phyloP scores from a whole-genome alignment of 1,140 invertebrate genomes.

The Bombus vancouverensis region DNA sequence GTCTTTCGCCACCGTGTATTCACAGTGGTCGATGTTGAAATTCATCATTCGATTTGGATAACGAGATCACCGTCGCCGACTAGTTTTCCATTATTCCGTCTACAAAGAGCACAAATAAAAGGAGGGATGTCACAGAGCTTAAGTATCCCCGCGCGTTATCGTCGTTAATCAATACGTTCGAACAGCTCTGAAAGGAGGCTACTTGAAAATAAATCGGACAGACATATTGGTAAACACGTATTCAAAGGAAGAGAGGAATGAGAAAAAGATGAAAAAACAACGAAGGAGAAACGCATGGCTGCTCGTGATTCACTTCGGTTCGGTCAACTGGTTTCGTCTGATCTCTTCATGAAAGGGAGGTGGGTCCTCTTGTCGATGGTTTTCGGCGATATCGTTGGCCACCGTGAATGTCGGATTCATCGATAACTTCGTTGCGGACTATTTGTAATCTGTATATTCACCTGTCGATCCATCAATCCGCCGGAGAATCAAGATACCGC shows the following conservation, averaged over 20 bases:
- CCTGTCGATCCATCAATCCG: constrained; percentile 65
- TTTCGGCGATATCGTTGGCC: constrained; percentile 58
- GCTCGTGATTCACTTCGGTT: constrained; percentile 52
- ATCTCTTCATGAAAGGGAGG: constrained; percentile 62
- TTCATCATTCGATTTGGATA: constrained; percentile 26
- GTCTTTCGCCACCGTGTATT: constrained; percentile 10
- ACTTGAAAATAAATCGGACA: constrained; percentile 32
- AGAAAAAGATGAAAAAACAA: not conserved
- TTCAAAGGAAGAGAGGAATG: not conserved
- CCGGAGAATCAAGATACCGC: constrained; percentile 59
- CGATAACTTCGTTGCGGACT: constrained; percentile 65
- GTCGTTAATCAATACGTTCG: constrained; percentile 42
- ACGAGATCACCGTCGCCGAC: constrained; percentile 8
- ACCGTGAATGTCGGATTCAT: constrained; percentile 64
- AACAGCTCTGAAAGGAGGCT: not conserved
- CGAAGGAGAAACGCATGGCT: constrained; percentile 39
- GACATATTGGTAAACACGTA: constrained; percentile 41
- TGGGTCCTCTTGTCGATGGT: constrained; percentile 44
- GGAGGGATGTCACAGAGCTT: no score
- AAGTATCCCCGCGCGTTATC: constrained; percentile 23
- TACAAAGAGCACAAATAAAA: not conserved
- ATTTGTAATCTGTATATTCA: constrained; percentile 69
- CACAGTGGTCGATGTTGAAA: not conserved
- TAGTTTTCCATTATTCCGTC: constrained; percentile 29
- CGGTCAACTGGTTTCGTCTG: constrained; percentile 52